Evolutionary conservation across 1,140 invertebrate genomes (phyloP), one percentile per base, ranked within the genome.

Genomic region (Bursaphelenchus mucronatus): DNA sequence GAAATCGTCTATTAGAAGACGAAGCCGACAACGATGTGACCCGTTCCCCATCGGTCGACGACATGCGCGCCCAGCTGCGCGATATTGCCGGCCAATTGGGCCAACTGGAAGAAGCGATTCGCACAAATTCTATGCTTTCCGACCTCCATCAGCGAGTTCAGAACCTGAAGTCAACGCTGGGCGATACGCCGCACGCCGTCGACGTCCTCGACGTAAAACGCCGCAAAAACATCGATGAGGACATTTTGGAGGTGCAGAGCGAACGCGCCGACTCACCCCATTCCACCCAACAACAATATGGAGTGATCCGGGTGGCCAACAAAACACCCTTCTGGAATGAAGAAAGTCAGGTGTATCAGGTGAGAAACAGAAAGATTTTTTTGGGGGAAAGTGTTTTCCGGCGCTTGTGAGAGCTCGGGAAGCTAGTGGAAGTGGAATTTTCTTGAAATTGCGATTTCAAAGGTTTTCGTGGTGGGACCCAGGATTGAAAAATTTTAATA

Each of bases 241-340:
- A 73, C 55, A 4, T 21, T 1, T 6, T 55, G 13, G 57, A 59
- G 40, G 40, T 61, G 58, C 54, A n/a, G 46, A 67, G 68, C 61
- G 46, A 71, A 64, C 30, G 69, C 47, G 47, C 62, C 58, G 58
- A 39, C 19, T 61, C 61, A 63, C 63, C 67, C 21, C 13, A 84
- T 55, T 83, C 84, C 68, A 61, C 82, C 21, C 82, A 85, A 62
- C 70, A 83, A 87, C 47, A 83, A 8, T 75, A 70, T 54, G 66
- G 87, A 30, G 89, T 94, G 82, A 91, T 96, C 80, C 87, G 93
- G 15, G 93, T 97, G 90, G 90, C 96, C 82, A 98, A 98, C 82
- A 97, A 97, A 83, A 93, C 94, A 45, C 95, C 95, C 5, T 90
- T 98, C 87, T 98, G 95, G 95, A 98, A 98, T 83, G 95, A 97